Base-by-base conservation (phyloP, 1,140 invertebrate species). In the Mylabris phalerata region DNA sequence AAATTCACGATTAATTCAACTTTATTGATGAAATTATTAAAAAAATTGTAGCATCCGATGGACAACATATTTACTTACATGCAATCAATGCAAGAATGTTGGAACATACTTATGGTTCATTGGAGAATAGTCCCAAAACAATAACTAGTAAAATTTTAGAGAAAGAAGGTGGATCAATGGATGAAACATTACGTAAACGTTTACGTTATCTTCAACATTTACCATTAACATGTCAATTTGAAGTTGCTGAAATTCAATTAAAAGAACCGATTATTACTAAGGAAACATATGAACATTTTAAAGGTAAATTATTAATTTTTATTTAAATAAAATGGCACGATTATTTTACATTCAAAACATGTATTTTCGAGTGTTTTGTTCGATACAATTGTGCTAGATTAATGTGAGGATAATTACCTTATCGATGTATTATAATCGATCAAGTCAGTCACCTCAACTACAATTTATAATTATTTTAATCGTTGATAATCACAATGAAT, bases 21-120 rank as follows among this genome's bases (percentile, higher is more conserved):
- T 11, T 11, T 32, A 10, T 11, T 48, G 43, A 45, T 40, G 5
- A 49, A 44, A 9, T 39, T 9, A 42, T 65, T 64, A 65, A 65
- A 19, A 19, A 19, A 19, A 19, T 78, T 79, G 42, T 65, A 90
- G 89, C 88, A 55, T 78, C 80, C 39, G 92, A 95, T 78, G 94
- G 94, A 0, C 93, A 96, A 73, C 89, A 94, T 70, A 84, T 97
- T 26, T 98, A 93, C 74, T 74, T 98, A 46, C 90, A 97, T 77
- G 85, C 90, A 3, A 73, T 98, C 61, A 98, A 98, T 76, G 85
- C 91, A 2, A 86, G 88, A 49, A 95, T 97, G 84, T 73, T 98
- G 60, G 87, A 90, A 68, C 82, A 85, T 45, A 85, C 90, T 46
- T 97, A 93, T 78, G 92, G 91, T 11, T 81, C 79, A 45, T 78